Evolutionary conservation across 1,140 invertebrate genomes (phyloP).

Genomic region (Rhysida immarginata): DNA sequence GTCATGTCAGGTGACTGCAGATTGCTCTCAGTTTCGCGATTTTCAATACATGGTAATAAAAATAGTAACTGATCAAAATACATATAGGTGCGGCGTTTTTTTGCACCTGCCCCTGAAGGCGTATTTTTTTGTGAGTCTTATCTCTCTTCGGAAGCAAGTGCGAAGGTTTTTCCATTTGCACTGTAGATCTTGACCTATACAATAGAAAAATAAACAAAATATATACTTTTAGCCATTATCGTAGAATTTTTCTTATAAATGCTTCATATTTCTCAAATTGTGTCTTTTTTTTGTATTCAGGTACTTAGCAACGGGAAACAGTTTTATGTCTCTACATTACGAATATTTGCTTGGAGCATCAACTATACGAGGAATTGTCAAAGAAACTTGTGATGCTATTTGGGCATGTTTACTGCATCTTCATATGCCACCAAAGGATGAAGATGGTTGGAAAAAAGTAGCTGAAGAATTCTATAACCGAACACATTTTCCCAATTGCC

Average conservation of each 20-base stretch:
- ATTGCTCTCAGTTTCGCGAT: neutral
- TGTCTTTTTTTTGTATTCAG: neutral
- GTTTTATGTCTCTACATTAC: neutral
- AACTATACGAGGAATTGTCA: slow-evolving; percentile 14
- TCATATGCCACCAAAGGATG: slow-evolving; percentile 7
- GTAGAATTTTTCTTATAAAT: neutral
- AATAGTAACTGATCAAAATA: neutral
- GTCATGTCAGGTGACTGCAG: neutral
- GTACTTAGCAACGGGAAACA: neutral
- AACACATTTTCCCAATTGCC: slow-evolving; percentile 26
- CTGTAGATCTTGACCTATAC: neutral
- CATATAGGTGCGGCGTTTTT: neutral
- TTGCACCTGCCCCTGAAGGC: neutral
- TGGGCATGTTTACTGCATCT: slow-evolving; percentile 13
- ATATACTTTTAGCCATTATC: neutral
- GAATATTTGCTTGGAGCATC: slow-evolving; percentile 1
- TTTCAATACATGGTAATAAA: neutral
- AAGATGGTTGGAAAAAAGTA: slow-evolving; percentile 7
- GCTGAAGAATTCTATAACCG: slow-evolving; percentile 21
- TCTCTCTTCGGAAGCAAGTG: neutral
- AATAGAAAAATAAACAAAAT: neutral
- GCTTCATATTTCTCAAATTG: neutral
- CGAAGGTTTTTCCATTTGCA: neutral
- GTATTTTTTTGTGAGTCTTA: neutral
- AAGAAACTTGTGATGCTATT: slow-evolving; percentile 17